Conservation (phyloP, 2,888 invertebrate species). For the Eristalinus sepulchralis region DNA sequence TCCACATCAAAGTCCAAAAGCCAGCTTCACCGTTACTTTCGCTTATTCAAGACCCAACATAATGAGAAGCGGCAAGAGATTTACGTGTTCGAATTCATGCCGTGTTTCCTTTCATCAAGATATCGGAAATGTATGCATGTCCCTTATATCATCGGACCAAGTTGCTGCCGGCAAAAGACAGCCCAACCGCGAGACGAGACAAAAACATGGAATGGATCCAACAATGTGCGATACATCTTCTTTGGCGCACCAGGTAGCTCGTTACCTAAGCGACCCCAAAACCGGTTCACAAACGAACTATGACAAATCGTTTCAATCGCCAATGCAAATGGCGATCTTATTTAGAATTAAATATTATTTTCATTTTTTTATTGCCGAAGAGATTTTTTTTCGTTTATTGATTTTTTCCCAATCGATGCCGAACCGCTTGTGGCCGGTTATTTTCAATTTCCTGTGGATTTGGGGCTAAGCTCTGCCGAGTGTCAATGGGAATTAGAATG, state of each 20-base stretch:
- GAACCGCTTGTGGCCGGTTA: not conserved
- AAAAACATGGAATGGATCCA: conserved; percentile 11
- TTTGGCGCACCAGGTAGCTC: conserved; percentile 19
- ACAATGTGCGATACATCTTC: not conserved
- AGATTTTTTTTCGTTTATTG: not conserved
- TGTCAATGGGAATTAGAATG: conserved; percentile 11
- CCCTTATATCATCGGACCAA: not conserved
- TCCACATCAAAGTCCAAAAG: not conserved
- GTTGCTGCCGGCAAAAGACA: conserved; percentile 11
- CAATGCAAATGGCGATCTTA: conserved; percentile 26
- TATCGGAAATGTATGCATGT: not conserved
- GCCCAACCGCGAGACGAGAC: not conserved
- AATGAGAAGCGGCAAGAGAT: not conserved
- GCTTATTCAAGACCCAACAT: not conserved
- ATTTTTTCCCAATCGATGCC: not conserved
- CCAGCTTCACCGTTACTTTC: not conserved
- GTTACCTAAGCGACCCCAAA: conserved; percentile 4
- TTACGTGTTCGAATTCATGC: not conserved
- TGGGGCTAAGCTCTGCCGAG: not conserved
- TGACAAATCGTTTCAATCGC: conserved; percentile 37
- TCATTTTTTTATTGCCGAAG: not conserved
- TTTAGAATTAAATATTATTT: conserved; percentile 8
- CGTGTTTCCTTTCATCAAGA: conserved; percentile 5
- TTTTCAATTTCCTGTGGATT: conserved; percentile 40
- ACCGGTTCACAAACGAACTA: not conserved